Evolutionary conservation across 2,888 invertebrate species (phyloP), one percentile per base, ranked within the genome.

Genomic region (Apamea sordens): DNA sequence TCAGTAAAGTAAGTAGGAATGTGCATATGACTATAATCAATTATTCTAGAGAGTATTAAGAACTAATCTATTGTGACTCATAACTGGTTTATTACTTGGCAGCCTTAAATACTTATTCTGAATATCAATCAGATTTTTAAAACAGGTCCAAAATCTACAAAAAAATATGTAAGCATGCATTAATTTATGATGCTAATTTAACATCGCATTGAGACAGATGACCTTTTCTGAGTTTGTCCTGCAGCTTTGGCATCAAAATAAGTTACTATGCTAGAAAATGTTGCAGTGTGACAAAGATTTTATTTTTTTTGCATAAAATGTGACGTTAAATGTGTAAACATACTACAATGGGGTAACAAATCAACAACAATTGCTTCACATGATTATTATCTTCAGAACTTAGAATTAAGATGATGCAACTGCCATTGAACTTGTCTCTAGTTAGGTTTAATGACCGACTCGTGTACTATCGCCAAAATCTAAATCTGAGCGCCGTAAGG

Each of bases 141-240:
- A 76, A 83, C 59, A 53, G 79, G 78, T 78, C 18, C 6, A 21
- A 18, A 28, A 18, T 28, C 24, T 15, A 44, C 61, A 61, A 70
- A 67, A 67, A 65, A 61, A 47, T 44, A 36, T 61, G 15, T 41
- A 69, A n/a, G 56, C 21, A 15, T 13, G 2, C 1, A 8, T 53
- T 36, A 32, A 10, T 76, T 47, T 75, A 21, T 6, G 2, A 44
- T 44, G 21, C 11, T 13, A 15, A 41, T 65, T 13, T 50, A 41
- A 32, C 6, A 41, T n/a, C 28, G 13, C 15, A 71, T 44, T 67
- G 4, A 32, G 15, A 7, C 11, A 8, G 3, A 44, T 71, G 6
- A 24, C 15, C 53, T 61, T 61, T 10, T 13, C 24, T 50, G 21
- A 24, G 8, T 65, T 21, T 32, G 7, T n/a, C 11, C 41, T 50